phyloP scores from a whole-genome alignment of 1,140 invertebrate genomes.

The Plutomurus gul region DNA sequence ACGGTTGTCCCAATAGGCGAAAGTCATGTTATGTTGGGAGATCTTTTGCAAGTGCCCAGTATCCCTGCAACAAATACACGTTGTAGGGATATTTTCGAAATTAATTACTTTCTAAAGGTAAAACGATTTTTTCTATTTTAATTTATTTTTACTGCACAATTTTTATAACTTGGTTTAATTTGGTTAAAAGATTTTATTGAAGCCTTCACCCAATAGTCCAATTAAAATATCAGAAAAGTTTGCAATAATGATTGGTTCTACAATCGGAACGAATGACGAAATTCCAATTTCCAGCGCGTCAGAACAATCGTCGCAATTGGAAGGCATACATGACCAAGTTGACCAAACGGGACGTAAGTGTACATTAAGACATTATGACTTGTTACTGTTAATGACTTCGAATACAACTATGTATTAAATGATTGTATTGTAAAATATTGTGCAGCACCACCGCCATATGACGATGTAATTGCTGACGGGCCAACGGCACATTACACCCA shows the following conservation, averaged over 20 bases:
- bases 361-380: neutral
- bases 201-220: neutral
- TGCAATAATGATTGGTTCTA: neutral
- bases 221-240: neutral
- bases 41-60: neutral
- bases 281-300: neutral
- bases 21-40: neutral
- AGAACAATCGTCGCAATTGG: neutral
- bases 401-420: neutral
- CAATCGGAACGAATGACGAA: neutral
- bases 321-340: neutral
- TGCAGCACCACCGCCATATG: neutral
- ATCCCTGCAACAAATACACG: neutral
- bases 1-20: neutral
- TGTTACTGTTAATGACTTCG: neutral
- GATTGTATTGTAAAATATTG: neutral
- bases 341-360: neutral
- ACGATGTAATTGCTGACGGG: neutral
- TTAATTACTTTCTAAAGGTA: neutral
- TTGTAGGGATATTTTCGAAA: neutral
- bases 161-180: neutral
- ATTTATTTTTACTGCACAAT: neutral
- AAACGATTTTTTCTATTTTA: neutral
- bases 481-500: neutral
- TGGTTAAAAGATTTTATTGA: neutral